Conservation (phyloP, 2,113 vertebrate species). For the Heloderma charlesbogerti region DNA sequence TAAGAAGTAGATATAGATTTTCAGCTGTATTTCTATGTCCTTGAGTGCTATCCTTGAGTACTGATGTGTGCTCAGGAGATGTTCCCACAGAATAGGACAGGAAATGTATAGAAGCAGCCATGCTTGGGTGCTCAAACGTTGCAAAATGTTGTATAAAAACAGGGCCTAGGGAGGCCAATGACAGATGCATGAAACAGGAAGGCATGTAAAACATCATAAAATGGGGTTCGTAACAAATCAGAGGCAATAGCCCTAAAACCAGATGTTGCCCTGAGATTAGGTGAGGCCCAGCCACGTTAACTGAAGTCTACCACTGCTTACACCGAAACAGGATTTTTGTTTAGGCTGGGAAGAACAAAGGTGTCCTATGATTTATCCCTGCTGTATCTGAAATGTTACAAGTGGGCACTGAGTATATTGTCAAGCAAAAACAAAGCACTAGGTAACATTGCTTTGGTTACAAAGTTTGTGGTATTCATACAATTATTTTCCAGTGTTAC, state of each 20-base stretch:
- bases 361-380: neutral
- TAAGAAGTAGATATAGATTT: too few relatives aligned
- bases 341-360: neutral
- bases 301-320: neutral
- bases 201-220: neutral
- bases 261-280: neutral
- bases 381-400: neutral
- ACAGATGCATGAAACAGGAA: too few relatives aligned
- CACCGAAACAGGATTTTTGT: neutral
- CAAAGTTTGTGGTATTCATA: neutral
- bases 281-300: neutral
- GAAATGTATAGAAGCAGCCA: too few relatives aligned
- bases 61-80: too few relatives aligned
- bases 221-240: neutral
- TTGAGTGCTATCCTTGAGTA: too few relatives aligned
- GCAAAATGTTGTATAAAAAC: too few relatives aligned
- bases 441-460: neutral
- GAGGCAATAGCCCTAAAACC: neutral
- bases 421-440: neutral
- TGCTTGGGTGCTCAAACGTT: too few relatives aligned
- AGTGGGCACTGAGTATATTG: neutral
- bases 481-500: neutral
- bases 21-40: too few relatives aligned
- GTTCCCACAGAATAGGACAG: too few relatives aligned
- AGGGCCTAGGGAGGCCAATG: too few relatives aligned